Conservation (phyloP, 2,797 vertebrate species). For the Gymnoscopelus braueri region DNA sequence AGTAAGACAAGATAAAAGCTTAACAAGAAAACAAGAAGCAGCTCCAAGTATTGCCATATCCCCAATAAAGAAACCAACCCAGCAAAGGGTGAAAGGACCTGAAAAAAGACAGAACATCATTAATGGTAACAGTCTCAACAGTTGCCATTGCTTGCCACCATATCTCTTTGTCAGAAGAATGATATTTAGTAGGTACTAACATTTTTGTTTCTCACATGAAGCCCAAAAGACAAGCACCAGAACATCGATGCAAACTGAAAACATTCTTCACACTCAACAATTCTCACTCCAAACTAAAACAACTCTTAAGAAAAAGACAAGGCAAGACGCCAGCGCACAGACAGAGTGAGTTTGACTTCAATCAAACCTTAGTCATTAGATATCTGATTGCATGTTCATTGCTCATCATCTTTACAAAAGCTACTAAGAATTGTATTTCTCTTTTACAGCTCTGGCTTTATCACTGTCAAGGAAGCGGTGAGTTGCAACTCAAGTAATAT, state of each 20-base stretch:
- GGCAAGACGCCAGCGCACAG: slow-evolving; percentile 63
- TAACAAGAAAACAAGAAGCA: slow-evolving; percentile 22
- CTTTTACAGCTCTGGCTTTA: slow-evolving; percentile 62
- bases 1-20: slow-evolving; percentile 38
- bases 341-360: slow-evolving; percentile 76
- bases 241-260: slow-evolving; percentile 31
- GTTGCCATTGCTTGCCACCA: neutral
- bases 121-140: slow-evolving; percentile 29
- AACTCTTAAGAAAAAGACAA: slow-evolving; percentile 38
- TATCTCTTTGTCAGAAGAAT: neutral
- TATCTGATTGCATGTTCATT: neutral
- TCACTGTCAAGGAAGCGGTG: slow-evolving; percentile 78
- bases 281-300: slow-evolving; percentile 24
- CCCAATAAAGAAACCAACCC: slow-evolving; percentile 28
- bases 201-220: slow-evolving; percentile 18
- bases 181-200: neutral
- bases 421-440: slow-evolving; percentile 7
- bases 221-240: slow-evolving; percentile 45
- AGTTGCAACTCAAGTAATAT: slow-evolving; percentile 40
- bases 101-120: slow-evolving; percentile 33
- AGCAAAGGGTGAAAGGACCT: slow-evolving; percentile 24
- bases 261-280: slow-evolving; percentile 25
- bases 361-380: neutral
- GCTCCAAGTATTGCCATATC: slow-evolving; percentile 27
- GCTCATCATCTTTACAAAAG: neutral